Evolutionary conservation across 2,797 vertebrate genomes (phyloP).

Genomic region (Gymnocypris eckloni): DNA sequence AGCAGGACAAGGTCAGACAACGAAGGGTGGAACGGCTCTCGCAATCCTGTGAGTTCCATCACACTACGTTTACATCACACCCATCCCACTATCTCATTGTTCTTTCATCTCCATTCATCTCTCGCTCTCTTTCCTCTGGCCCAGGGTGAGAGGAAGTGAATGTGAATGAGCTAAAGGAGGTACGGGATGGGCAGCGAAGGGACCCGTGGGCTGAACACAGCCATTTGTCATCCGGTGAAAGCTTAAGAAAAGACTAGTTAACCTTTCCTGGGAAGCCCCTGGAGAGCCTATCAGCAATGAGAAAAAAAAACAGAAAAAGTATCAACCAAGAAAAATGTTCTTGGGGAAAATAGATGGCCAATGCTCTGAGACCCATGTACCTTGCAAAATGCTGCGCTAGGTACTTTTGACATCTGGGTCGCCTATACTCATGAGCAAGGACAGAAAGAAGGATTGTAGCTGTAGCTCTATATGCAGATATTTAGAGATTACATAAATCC

Average conservation of each 20-base stretch:
- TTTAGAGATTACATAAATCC: slow-evolving; percentile 35
- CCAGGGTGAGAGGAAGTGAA: slow-evolving; percentile 4
- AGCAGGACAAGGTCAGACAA: slow-evolving; percentile 43
- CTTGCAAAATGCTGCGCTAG: slow-evolving; percentile 58
- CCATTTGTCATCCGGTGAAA: slow-evolving; percentile 84
- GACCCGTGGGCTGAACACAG: slow-evolving; percentile 77
- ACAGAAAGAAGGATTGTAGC: slow-evolving; percentile 43
- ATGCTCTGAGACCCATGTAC: slow-evolving; percentile 52
- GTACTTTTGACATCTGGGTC: slow-evolving; percentile 66
- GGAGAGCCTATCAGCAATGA: slow-evolving; percentile 60
- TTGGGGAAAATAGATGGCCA: slow-evolving; percentile 56
- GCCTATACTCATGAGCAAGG: slow-evolving; percentile 51
- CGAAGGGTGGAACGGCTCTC: slow-evolving; percentile 12
- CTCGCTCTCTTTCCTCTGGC: background rate
- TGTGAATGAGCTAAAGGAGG: slow-evolving; percentile 61
- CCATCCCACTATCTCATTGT: background rate
- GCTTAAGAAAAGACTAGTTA: slow-evolving; percentile 88
- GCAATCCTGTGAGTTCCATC: slow-evolving; percentile 37
- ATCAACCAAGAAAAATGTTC: slow-evolving; percentile 61
- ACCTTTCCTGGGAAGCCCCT: slow-evolving; percentile 81
- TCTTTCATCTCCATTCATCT: slow-evolving; percentile 17
- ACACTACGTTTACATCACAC: slow-evolving; percentile 11
- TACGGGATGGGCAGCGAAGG: slow-evolving; percentile 71
- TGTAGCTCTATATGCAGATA: slow-evolving; percentile 42
- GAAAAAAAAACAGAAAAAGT: slow-evolving; percentile 53